Percentiles rank a stretch among this genome's conserved stretches.
phyloP scores from a whole-genome alignment of 1,140 invertebrate species.

The Cotesia vestalis region DNA sequence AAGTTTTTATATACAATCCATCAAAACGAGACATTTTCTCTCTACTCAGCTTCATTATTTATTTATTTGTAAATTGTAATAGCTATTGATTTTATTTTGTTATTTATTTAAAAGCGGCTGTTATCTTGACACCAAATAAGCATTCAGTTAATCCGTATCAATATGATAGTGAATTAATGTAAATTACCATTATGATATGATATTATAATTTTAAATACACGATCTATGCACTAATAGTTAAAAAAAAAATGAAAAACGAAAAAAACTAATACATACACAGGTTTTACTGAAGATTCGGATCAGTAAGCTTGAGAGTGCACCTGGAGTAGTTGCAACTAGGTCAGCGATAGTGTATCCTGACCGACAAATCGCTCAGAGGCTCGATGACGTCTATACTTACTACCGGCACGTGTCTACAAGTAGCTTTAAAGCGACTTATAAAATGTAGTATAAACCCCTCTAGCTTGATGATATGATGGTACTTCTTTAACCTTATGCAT shows the following conservation, averaged over 20 bases:
- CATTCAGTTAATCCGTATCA: background rate
- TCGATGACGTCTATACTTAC: slow-evolving; percentile 16
- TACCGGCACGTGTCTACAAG: slow-evolving; percentile 26
- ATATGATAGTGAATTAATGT: too few relatives aligned
- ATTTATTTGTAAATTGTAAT: background rate
- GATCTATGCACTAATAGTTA: too few relatives aligned
- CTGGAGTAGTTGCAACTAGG: slow-evolving; percentile 36
- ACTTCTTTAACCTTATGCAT: slow-evolving; percentile 12
- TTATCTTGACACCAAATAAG: too few relatives aligned
- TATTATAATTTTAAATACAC: too few relatives aligned
- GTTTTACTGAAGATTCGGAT: slow-evolving; percentile 1
- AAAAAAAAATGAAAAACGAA: too few relatives aligned
- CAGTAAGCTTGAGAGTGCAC: slow-evolving; percentile 24
- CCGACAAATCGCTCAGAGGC: slow-evolving; percentile 35
- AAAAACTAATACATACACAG: too few relatives aligned
- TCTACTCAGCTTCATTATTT: background rate
- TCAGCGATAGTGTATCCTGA: slow-evolving; percentile 33
- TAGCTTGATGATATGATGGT: background rate
- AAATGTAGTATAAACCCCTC: slow-evolving; percentile 2
- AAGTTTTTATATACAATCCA: slow-evolving; percentile 2
- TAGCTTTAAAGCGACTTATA: background rate
- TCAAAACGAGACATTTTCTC: slow-evolving; percentile 13
- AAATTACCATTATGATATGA: too few relatives aligned
- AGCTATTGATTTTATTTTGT: background rate
- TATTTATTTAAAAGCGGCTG: background rate